These are phyloP conservation scores for Resseliella maxima DNA, from an alignment of 2,888 invertebrate species.

Conservation along the genomic window DNA sequence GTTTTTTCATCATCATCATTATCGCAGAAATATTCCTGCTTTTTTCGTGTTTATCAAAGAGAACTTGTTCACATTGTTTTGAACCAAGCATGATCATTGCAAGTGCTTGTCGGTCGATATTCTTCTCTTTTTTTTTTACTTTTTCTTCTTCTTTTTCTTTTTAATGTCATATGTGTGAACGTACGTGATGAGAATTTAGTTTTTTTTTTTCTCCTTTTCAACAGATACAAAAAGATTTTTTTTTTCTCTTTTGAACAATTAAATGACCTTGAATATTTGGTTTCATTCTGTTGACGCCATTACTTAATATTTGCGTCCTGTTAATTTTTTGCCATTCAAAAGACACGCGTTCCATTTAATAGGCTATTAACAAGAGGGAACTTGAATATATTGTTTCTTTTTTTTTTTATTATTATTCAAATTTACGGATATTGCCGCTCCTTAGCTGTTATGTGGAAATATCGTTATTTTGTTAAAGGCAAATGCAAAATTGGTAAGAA, in stretches of 20 bases:
- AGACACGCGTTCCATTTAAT: background rate
- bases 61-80: background rate
- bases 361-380: conserved; percentile 7
- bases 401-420: conserved; percentile 31
- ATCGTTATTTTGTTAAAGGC: background rate
- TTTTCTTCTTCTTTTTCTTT: background rate
- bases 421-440: background rate
- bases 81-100: background rate
- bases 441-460: background rate
- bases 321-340: background rate
- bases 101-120: background rate
- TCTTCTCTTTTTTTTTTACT: background rate
- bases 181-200: background rate
- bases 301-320: background rate
- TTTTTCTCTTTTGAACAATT: conserved; percentile 6
- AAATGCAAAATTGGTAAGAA: background rate
- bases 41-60: background rate
- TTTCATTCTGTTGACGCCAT: background rate
- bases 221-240: background rate
- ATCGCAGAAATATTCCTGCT: background rate
- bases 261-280: conserved; percentile 18
- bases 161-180: background rate
- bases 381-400: background rate
- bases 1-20: too few relatives aligned
- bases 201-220: background rate